Evolutionary conservation across 2,797 vertebrate species (phyloP), one percentile per base, ranked within the genome.

Genomic region (Acropternis orthonyx): DNA sequence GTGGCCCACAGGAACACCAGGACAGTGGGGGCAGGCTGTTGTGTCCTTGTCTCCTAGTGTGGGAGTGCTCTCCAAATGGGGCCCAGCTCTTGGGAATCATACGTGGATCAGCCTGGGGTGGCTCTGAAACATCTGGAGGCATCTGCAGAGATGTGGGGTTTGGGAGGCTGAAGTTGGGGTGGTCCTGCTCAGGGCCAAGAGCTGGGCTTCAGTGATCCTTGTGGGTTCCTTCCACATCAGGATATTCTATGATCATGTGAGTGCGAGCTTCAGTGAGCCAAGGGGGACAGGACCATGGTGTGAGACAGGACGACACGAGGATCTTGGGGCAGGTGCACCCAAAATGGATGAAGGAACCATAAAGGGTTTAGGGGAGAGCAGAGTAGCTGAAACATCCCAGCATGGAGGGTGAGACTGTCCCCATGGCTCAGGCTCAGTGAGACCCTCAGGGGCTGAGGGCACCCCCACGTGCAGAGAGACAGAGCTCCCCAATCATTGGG

Each of bases 371-470:
- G 49, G 49, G 49, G 22, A 15, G 26, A 27, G 23, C 8, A 44
- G 55, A 12, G 34, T 32, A 63, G 63, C 4, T 48, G 59, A 52
- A 63, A 32, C 7, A 1, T 9, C 36, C 46, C 48, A 28, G 13
- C 12, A 2, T 0, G 0, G 59, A 36, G 23, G 12, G 24, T 22
- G 27, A 55, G 66, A 22, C 15, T 65, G 5, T 44, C 4, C 28
- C 27, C 48, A 55, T n/a, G 52, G 22, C 52, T 48, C 49, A 28
- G 49, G 9, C 32, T n/a, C 30, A n/a, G 52, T 12, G 32, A 55
- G 52, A n/a, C 19, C 32, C 30, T 24, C 52, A 7, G 2, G 39
- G 37, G 12, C 44, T 54, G 49, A 7, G 6, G 55, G 10, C 27
- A n/a, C 18, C 27, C 37, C 34, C 15, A 7, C 10, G 49, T 51